Base-by-base conservation (phyloP, 2,113 vertebrate genomes). In the Varanus komodoensis region DNA sequence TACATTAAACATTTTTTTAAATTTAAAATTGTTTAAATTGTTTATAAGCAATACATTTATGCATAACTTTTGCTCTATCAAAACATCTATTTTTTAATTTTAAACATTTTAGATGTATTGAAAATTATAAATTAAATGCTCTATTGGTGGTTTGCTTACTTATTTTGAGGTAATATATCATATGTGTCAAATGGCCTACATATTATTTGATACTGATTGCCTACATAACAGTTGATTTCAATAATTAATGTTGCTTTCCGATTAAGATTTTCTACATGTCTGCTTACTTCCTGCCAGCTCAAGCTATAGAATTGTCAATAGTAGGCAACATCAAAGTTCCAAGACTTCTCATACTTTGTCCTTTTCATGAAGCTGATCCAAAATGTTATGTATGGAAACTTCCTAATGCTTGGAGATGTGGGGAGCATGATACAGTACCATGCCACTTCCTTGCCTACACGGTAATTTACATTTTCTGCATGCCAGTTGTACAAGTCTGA, bases 401-500 rank as follows among this genome's bases (percentile, higher is more conserved):
- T 34, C 44, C 74, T 77, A 44, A 7, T 77, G 74, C 34, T 77
- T 5, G 44, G 38, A 21, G 17, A 21, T 44, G 74, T 21, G 34
- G 74, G 34, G 34, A 34, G 17, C 34, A 79, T 29, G 29, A 50
- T 52, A 27, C 48, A 27, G 15, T 52, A 80, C 29, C 19, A 5
- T 52, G 27, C 23, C 52, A 27, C 78, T 80, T 80, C 8, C 27
- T 29, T 80, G 48, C 9, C 25, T 67, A 48, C 82, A 14, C 29
- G 89, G 17, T 32, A 38, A 12, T n/a, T 12, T 91, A 57, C 48
- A 4, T 91, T 82, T 23, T 94, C 71, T 89, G 90, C 71, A 69
- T 93, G 85, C 73, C 84, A 84, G 82, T 89, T 54, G 86, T 89
- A 54, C 87, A 54, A 52, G 82, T 94, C 84, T 52, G 86, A 87